Evolutionary conservation across 2,113 vertebrate species (phyloP).

Genomic region (Bubo bubo): DNA sequence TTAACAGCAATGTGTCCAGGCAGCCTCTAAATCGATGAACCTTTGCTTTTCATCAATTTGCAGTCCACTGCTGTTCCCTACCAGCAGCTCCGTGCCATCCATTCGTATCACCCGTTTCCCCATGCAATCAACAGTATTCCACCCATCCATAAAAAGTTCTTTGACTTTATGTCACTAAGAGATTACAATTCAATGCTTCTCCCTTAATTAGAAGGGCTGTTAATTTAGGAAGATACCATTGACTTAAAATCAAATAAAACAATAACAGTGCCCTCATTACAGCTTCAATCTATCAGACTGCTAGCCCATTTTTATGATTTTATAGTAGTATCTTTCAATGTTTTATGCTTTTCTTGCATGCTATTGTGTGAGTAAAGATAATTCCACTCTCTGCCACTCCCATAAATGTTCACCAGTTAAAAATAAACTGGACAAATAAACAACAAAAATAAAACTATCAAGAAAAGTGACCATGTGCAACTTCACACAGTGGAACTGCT

Average conservation of each 20-base stretch:
- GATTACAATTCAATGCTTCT: neutral
- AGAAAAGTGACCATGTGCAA: neutral
- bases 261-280: neutral
- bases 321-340: neutral
- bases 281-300: neutral
- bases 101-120: neutral
- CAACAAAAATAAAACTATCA: neutral
- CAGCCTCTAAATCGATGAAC: neutral
- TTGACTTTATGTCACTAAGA: neutral
- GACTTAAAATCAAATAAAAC: neutral
- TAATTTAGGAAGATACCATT: neutral
- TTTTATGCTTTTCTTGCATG: neutral
- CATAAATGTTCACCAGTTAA: neutral
- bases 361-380: neutral
- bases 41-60: neutral
- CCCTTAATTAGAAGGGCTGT: neutral
- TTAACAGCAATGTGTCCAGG: neutral
- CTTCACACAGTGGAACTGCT: neutral
- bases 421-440: neutral
- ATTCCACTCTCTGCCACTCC: neutral
- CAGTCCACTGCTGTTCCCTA: neutral
- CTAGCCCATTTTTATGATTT: neutral
- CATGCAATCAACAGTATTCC: neutral
- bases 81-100: neutral
- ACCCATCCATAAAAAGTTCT: neutral